Base-by-base conservation (phyloP, 1,140 invertebrate genomes). In the Physella acuta region DNA sequence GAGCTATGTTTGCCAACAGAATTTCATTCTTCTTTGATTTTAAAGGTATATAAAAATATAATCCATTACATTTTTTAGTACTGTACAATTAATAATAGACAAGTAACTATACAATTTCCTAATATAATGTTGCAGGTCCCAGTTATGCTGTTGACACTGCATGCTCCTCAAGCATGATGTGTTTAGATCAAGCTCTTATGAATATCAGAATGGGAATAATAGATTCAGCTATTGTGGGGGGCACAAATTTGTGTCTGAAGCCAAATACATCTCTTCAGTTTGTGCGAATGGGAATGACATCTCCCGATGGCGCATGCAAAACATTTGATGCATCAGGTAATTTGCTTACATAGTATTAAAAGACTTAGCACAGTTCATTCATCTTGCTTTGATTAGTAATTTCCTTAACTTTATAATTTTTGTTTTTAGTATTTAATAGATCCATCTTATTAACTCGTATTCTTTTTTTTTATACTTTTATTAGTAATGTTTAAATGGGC, bases 1-100 rank as follows among this genome's bases (percentile, higher is more conserved):
- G 93, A 51, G 92, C 94, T 33, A 98, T 98, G 95, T 97, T 98
- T 84, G 90, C 95, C 49, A 99, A 99, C 84, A 90, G 97, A 79
- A 89, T 99, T 39, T 98, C 95, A 0, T 99, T 91, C 86, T 92
- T 94, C 14, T 98, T 97, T 86, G 94, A 98, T 78, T 93, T 97
- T 70, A 91, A 87, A 80, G 89, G 88, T 86, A 70, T 49, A 44
- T 44, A 11, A 8, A 44, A 44, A n/a, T n/a, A n/a, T n/a, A n/a
- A n/a, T n/a, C n/a, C n/a, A n/a, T n/a, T n/a, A n/a, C n/a, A n/a
- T n/a, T n/a, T n/a, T n/a, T n/a, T n/a, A n/a, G n/a, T n/a, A n/a
- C n/a, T n/a, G n/a, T n/a, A n/a, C n/a, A n/a, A n/a, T n/a, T n/a
- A n/a, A n/a, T n/a, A n/a, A n/a, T n/a, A n/a, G n/a, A n/a, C n/a